Percentiles rank a stretch among this genome's conserved stretches.
These are phyloP conservation scores for Stegana nigrithorax DNA, from an alignment of 2,888 invertebrate genomes.

Conservation along the genomic window DNA sequence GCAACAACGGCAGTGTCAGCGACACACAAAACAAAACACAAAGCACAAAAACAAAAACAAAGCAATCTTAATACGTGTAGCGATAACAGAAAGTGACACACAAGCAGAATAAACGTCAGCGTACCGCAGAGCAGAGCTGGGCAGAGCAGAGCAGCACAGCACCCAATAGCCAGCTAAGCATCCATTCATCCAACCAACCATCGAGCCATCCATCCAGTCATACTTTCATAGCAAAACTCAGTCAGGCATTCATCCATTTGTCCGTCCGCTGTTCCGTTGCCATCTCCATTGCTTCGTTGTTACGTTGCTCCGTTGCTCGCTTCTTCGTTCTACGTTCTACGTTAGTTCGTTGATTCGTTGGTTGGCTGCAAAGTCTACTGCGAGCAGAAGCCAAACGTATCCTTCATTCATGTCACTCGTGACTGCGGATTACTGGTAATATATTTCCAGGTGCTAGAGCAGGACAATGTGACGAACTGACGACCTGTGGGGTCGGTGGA, in stretches of 20 bases:
- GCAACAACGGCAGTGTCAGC: background rate
- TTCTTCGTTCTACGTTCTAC: no score
- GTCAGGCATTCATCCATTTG: no score
- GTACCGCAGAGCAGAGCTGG: background rate
- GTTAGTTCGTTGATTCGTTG: background rate
- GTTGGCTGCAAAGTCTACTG: background rate
- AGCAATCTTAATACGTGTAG: conserved; percentile 1
- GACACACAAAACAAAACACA: background rate
- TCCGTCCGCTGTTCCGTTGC: no score
- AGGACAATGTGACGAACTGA: no score
- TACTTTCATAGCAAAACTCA: no score
- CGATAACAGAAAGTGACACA: background rate
- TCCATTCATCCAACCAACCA: background rate
- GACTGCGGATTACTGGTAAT: background rate
- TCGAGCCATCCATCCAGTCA: no score
- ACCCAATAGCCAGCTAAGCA: background rate
- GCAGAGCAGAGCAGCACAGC: background rate
- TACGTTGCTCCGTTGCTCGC: no score
- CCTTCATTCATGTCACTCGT: background rate
- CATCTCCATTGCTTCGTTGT: no score
- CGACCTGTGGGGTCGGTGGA: no score
- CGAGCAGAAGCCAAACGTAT: background rate
- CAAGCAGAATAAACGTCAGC: background rate
- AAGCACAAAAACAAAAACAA: background rate
- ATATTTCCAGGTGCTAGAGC: no score